Evolutionary conservation across 2,113 vertebrate species (phyloP).

Genomic region (Perognathus longimembris): DNA sequence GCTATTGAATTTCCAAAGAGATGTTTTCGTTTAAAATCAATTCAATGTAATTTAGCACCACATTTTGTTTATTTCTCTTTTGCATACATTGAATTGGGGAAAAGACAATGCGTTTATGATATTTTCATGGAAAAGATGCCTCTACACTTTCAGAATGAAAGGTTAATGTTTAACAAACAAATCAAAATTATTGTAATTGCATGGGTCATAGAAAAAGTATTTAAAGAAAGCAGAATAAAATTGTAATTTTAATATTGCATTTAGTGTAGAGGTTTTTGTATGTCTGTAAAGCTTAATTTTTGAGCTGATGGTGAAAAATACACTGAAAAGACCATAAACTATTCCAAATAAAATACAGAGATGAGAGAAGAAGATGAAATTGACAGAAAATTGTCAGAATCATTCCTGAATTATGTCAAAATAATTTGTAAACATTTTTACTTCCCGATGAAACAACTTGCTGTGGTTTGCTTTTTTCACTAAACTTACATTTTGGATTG

Average conservation of each 20-base stretch:
- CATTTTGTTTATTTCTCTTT: constrained; percentile 47
- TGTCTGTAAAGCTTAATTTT: background rate
- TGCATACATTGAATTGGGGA: constrained; percentile 26
- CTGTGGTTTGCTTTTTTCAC: background rate
- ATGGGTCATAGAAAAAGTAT: background rate
- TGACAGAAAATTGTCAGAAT: too few relatives aligned
- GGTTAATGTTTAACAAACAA: background rate
- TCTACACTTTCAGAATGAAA: background rate
- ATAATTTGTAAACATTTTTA: background rate
- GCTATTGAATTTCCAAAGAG: constrained; percentile 23
- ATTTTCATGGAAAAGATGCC: background rate
- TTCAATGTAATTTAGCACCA: constrained; percentile 45
- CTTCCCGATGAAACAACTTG: background rate
- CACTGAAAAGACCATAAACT: background rate
- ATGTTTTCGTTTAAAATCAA: constrained; percentile 61
- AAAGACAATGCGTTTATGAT: background rate
- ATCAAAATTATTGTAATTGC: background rate
- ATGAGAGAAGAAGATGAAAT: background rate
- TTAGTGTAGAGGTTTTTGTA: background rate
- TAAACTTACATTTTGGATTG: constrained; percentile 8
- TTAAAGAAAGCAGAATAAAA: background rate
- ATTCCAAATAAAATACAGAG: background rate
- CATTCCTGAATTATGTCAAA: too few relatives aligned
- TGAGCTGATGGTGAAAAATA: background rate
- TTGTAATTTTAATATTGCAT: background rate